These are phyloP conservation scores for Tryphoninae sp. DNA, from an alignment of 2,888 invertebrate genomes.

Conservation along the genomic window DNA sequence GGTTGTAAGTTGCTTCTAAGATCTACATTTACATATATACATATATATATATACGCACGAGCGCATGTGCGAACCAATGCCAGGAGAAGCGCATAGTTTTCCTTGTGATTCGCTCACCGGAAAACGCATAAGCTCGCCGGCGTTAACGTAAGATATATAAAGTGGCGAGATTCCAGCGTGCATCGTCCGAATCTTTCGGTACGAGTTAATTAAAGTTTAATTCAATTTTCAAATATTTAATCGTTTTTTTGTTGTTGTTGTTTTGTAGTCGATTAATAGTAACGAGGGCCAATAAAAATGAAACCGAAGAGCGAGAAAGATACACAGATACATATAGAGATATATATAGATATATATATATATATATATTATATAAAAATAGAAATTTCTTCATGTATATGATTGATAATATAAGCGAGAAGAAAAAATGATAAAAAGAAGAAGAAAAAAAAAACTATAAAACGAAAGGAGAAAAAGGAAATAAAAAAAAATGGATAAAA, in stretches of 20 bases:
- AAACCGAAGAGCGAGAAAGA: too few relatives aligned
- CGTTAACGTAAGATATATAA: too few relatives aligned
- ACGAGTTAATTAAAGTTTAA: too few relatives aligned
- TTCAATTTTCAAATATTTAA: too few relatives aligned
- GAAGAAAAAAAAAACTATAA: neutral
- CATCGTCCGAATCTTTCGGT: too few relatives aligned
- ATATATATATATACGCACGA: neutral
- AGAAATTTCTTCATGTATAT: neutral
- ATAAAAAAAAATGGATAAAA: slow-evolving; percentile 4
- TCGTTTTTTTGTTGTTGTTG: neutral
- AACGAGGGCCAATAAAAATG: neutral
- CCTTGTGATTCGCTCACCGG: neutral
- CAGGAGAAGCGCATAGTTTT: slow-evolving; percentile 53
- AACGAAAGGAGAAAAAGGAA: neutral
- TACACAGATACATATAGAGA: too few relatives aligned
- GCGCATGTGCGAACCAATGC: slow-evolving; percentile 57
- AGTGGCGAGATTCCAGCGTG: slow-evolving; percentile 27
- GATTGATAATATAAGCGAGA: slow-evolving; percentile 18
- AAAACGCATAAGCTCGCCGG: slow-evolving; percentile 16
- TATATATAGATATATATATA: too few relatives aligned
- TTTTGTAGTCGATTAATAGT: slow-evolving; percentile 16
- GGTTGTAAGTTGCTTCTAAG: slow-evolving; percentile 40
- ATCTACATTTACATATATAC: neutral
- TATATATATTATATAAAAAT: too few relatives aligned
- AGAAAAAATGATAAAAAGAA: neutral